Evolutionary conservation across 2,113 vertebrate genomes (phyloP), one percentile per base, ranked within the genome.

Genomic region (Myotis yumanensis): DNA sequence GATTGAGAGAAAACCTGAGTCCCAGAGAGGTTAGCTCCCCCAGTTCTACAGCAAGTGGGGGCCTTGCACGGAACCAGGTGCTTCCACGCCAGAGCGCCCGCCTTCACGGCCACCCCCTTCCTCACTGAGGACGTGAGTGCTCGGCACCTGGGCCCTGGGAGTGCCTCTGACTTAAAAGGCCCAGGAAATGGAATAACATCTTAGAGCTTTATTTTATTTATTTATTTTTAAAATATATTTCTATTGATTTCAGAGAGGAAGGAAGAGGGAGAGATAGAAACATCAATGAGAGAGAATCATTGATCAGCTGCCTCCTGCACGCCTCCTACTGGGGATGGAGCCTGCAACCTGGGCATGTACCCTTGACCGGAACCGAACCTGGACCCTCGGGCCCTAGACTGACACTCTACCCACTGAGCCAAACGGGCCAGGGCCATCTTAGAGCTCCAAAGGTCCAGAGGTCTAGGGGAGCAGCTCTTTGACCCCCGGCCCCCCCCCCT

Each of bases 401-500:
- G 8, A 62, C 10, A 10, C 25, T 11, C 59, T 62, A 62, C 25
- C 23, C 25, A 12, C 59, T 62, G 59, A 12, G 59, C 59, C 59
- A 28, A 62, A 62, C 4, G 4, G 59, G 23, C 59, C 59, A 28
- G 23, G 23, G 59, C 10, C 16, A 77, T 86, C 85, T 82, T 35
- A 54, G 16, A 93, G 75, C 17, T 73, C 15, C 16, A 17, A 59
- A 25, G 16, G 22, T 86, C 32, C 14, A 64, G 76, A 94, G 52
- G 35, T 62, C 3, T 28, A 22, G 69, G 57, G 15, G 37, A n/a
- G 72, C 83, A 86, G 81, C 85, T n/a, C 89, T 89, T 86, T 76
- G 46, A 11, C 66, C 0, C 4, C 54, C n/a, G n/a, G n/a, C 18
- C 18, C 2, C 5, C 43, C 8, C 20, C 32, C 25, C 46, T 11